A percentile compares a stretch with the other conserved stretches of the same genome.
Evolutionary conservation across 2,113 vertebrate genomes (phyloP).

Genomic region (Cyprinodon brontotheroides): DNA sequence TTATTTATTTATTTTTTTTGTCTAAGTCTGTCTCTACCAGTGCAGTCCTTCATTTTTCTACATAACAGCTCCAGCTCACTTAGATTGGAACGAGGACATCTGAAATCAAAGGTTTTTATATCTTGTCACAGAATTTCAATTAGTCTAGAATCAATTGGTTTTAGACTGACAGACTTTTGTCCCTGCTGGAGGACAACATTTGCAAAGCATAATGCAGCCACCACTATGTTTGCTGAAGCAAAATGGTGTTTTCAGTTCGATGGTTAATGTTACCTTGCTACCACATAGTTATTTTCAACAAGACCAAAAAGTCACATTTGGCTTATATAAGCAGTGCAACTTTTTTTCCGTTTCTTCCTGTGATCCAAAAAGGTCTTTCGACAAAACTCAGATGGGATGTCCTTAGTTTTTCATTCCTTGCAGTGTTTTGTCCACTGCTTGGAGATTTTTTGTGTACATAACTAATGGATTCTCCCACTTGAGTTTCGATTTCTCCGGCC

Average conservation of each 20-base stretch:
- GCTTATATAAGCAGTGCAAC: neutral
- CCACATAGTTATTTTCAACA: neutral
- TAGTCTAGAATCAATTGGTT: neutral
- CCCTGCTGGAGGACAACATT: neutral
- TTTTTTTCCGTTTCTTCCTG: too few relatives aligned
- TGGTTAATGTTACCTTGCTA: neutral
- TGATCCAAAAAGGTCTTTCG: neutral
- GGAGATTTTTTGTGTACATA: too few relatives aligned
- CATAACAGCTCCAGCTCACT: neutral
- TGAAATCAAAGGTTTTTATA: neutral
- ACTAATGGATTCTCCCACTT: neutral
- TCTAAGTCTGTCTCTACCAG: neutral
- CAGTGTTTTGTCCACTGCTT: too few relatives aligned
- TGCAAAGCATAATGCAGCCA: neutral
- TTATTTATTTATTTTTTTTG: too few relatives aligned
- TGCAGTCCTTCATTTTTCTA: neutral
- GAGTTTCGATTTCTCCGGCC: too few relatives aligned
- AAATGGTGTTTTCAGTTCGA: neutral
- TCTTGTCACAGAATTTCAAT: neutral
- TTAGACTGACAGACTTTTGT: neutral
- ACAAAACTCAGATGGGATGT: too few relatives aligned
- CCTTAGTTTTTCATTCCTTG: too few relatives aligned
- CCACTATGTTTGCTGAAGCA: neutral
- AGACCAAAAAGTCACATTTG: neutral
- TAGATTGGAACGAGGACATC: neutral